A percentile compares a stretch with the other conserved stretches of the same genome.
These are phyloP conservation scores for Dryobotodes eremita DNA, from an alignment of 2,888 invertebrate genomes.

Conservation along the genomic window DNA sequence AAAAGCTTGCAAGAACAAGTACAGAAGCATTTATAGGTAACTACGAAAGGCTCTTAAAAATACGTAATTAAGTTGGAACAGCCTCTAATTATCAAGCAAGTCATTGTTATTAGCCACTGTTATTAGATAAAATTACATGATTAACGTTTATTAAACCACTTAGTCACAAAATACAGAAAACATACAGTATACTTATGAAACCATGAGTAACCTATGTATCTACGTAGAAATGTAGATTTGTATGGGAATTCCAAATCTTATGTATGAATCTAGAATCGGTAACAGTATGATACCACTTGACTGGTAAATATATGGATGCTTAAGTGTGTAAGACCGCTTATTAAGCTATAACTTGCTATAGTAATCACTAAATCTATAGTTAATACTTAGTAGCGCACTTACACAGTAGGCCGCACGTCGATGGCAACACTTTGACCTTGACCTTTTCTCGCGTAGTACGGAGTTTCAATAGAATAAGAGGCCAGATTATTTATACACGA, in stretches of 20 bases:
- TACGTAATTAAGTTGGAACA: not conserved
- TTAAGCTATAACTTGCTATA: not conserved
- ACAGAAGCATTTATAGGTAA: not conserved
- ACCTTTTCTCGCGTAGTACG: not conserved
- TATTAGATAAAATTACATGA: not conserved
- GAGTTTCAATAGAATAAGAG: not conserved
- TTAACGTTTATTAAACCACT: not conserved
- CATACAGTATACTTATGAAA: not conserved
- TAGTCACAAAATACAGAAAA: not conserved
- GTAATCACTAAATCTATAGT: slow-evolving; percentile 3
- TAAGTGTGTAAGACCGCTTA: not conserved
- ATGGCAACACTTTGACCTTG: not conserved
- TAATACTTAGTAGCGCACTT: slow-evolving; percentile 32
- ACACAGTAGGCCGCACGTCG: not conserved
- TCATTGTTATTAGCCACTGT: not conserved
- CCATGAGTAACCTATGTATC: not conserved
- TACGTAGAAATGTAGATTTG: not conserved
- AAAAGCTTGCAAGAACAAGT: not conserved
- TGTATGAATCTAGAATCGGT: not conserved
- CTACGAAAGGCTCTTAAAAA: not conserved
- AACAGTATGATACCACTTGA: not conserved
- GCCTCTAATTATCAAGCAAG: not conserved
- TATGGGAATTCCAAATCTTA: not conserved
- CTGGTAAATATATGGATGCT: not conserved
- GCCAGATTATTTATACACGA: no score